Conservation (phyloP, 2,113 vertebrate genomes). For the Mirza zaza region DNA sequence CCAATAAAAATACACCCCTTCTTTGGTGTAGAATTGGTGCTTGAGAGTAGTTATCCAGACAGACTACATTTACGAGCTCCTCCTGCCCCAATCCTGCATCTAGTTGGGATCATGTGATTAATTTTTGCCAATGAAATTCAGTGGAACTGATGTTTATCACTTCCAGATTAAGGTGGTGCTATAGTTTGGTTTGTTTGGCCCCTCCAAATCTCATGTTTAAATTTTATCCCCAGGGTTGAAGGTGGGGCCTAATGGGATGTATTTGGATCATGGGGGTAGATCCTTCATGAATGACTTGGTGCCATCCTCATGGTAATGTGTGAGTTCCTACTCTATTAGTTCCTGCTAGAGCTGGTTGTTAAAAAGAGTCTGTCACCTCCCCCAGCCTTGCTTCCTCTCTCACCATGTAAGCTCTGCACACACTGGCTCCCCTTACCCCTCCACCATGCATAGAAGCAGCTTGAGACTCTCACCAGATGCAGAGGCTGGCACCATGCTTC, state of each 20-base stretch:
- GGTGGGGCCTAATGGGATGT: not conserved
- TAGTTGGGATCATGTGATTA: not conserved
- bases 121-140: not conserved
- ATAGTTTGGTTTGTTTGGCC: not conserved
- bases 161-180: not conserved
- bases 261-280: not conserved
- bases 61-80: not conserved
- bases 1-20: not conserved
- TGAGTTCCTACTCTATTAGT: not conserved
- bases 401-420: not conserved
- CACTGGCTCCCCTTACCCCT: not conserved
- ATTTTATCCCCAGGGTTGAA: not conserved
- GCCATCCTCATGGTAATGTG: not conserved
- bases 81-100: not conserved
- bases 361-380: not conserved
- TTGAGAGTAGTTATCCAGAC: not conserved
- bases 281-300: not conserved
- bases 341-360: not conserved
- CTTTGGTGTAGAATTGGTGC: not conserved
- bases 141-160: not conserved
- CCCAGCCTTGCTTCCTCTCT: not conserved
- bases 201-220: not conserved
- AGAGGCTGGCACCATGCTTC: not conserved
- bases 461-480: not conserved
- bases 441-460: not conserved